Evolutionary conservation across 2,113 vertebrate species (phyloP).

Genomic region (Elanus axillaris): DNA sequence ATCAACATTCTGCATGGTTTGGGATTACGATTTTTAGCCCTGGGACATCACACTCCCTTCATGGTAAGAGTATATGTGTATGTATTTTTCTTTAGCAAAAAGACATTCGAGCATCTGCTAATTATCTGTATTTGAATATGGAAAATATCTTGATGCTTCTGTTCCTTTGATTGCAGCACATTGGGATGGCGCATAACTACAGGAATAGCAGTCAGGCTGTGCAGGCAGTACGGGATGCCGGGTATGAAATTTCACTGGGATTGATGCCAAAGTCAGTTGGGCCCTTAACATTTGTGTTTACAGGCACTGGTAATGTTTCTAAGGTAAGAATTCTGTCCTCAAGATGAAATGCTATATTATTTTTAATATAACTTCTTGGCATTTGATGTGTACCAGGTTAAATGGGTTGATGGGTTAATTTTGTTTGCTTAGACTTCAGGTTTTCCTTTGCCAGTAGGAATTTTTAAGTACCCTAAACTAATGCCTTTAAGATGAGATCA

Average conservation of each 20-base stretch:
- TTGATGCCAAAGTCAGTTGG: slow-evolving; percentile 95
- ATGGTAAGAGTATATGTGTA: slow-evolving; percentile 79
- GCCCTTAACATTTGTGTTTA: slow-evolving; percentile 95
- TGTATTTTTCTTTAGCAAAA: neutral
- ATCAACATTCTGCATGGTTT: slow-evolving; percentile 96
- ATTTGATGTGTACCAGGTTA: neutral
- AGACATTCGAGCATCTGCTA: neutral
- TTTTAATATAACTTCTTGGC: neutral
- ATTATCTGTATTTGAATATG: neutral
- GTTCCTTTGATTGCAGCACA: slow-evolving; percentile 81
- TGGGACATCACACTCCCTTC: slow-evolving; percentile 96
- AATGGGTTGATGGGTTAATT: neutral
- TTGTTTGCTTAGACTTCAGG: neutral
- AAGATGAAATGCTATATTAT: neutral
- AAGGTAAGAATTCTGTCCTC: slow-evolving; percentile 77
- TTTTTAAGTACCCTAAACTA: neutral
- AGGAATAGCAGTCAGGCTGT: slow-evolving; percentile 94
- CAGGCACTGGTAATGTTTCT: slow-evolving; percentile 96
- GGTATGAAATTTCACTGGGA: slow-evolving; percentile 97
- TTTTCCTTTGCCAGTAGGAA: neutral
- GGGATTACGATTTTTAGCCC: slow-evolving; percentile 90
- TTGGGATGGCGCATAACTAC: slow-evolving; percentile 99
- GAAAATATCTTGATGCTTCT: neutral
- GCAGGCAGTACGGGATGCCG: slow-evolving; percentile 94
- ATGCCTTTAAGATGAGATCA: neutral